Percentiles rank a stretch among this genome's conserved stretches.
phyloP scores from a whole-genome alignment of 2,797 vertebrate genomes.

The Darevskia mixta region DNA sequence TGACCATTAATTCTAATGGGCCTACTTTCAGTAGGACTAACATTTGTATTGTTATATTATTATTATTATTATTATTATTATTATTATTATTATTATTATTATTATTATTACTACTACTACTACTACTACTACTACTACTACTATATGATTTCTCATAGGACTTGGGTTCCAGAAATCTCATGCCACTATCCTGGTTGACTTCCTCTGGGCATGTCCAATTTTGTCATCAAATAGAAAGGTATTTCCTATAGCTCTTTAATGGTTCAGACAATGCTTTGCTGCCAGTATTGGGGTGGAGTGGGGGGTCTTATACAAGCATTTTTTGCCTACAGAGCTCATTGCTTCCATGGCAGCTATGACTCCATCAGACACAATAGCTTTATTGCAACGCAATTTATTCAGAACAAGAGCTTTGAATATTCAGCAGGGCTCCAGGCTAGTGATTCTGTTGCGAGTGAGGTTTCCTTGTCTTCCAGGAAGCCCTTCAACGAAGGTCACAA shows the following conservation, averaged over 20 bases:
- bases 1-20: no score
- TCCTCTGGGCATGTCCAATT: background rate
- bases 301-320: slow-evolving; percentile 23
- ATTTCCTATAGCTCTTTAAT: slow-evolving; percentile 32
- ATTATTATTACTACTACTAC: no score
- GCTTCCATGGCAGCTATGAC: slow-evolving; percentile 61
- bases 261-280: background rate
- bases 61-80: no score
- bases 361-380: slow-evolving; percentile 82
- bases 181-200: background rate
- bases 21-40: no score
- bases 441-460: slow-evolving; percentile 78
- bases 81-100: no score
- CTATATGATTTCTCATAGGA: no score
- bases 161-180: no score
- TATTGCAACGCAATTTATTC: slow-evolving; percentile 82
- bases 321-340: slow-evolving; percentile 44
- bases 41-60: no score
- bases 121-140: no score
- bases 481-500: slow-evolving; percentile 97
- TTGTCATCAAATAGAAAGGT: background rate
- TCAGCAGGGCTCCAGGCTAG: slow-evolving; percentile 85
- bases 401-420: slow-evolving; percentile 84
- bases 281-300: background rate
- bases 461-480: slow-evolving; percentile 83